These are phyloP conservation scores for Platyscapa corneri DNA, from an alignment of 1,140 invertebrate genomes.

Conservation along the genomic window DNA sequence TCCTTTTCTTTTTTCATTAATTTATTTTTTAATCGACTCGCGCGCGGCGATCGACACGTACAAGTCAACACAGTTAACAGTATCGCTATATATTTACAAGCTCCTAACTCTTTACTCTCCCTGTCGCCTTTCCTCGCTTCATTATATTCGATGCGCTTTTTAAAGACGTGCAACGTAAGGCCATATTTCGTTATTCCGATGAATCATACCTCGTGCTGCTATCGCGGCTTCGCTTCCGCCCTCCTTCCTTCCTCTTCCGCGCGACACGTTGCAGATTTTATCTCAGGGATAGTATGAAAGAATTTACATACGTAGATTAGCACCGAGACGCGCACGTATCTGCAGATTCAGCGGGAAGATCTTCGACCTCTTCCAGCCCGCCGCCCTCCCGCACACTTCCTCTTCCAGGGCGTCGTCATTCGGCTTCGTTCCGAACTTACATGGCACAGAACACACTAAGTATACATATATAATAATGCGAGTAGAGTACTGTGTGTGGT, in stretches of 20 bases:
- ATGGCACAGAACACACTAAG: conserved; percentile 31
- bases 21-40: conserved; percentile 48
- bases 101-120: background rate
- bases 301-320: conserved; percentile 51
- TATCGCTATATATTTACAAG: conserved; percentile 44
- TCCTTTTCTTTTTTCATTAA: conserved; percentile 27
- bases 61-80: conserved; percentile 49
- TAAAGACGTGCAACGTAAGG: conserved; percentile 48
- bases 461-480: background rate
- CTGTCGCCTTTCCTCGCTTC: background rate
- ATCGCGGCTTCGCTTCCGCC: background rate
- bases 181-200: conserved; percentile 50
- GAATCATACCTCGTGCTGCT: conserved; percentile 38
- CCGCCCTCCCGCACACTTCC: background rate
- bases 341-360: background rate
- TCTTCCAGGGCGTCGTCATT: no score
- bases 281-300: conserved; percentile 39
- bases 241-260: background rate
- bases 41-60: conserved; percentile 48
- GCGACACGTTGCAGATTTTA: conserved; percentile 44
- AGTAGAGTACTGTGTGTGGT: background rate
- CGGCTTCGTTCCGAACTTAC: conserved; percentile 18
- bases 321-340: conserved; percentile 5
- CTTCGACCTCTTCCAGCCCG: background rate
- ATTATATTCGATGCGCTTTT: conserved; percentile 40